phyloP scores from a whole-genome alignment of 37 sponge, comb jelly and placozoan genomes.

The Oscarella lobularis region DNA sequence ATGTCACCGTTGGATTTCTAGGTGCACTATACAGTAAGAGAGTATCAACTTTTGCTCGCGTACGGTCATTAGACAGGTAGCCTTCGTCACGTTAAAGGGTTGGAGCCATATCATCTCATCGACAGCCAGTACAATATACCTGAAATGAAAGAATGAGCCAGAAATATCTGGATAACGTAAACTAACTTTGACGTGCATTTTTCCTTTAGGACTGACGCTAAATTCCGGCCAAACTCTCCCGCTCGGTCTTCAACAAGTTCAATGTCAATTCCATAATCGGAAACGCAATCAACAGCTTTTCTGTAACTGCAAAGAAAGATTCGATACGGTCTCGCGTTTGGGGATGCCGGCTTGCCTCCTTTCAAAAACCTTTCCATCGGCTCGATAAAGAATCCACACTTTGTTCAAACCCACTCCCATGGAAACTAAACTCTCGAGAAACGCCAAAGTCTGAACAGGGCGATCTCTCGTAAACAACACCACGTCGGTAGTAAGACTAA shows the following conservation, averaged over 20 bases:
- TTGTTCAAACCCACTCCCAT: constrained; percentile 5
- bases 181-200: not conserved
- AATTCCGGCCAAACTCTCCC: not conserved
- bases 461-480: constrained; percentile 11
- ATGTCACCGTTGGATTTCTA: not conserved
- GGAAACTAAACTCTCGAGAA: constrained; percentile 8
- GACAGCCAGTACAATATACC: constrained; percentile 8
- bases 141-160: constrained; percentile 3
- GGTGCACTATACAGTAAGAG: not conserved
- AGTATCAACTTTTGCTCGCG: not conserved
- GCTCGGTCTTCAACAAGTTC: not conserved
- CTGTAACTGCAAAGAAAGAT: not conserved
- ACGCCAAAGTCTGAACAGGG: constrained; percentile 10
- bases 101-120: constrained; percentile 17
- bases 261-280: not conserved
- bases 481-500: not conserved
- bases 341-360: too few relatives aligned
- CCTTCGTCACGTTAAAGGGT: not conserved
- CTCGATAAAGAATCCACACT: constrained; percentile 9
- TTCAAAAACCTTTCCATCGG: not conserved
- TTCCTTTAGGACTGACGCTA: not conserved
- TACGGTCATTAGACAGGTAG: not conserved
- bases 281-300: not conserved
- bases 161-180: not conserved
- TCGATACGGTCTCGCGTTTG: too few relatives aligned